Base-by-base conservation (phyloP, 2,113 vertebrate genomes). In the Nothoprocta pentlandii region DNA sequence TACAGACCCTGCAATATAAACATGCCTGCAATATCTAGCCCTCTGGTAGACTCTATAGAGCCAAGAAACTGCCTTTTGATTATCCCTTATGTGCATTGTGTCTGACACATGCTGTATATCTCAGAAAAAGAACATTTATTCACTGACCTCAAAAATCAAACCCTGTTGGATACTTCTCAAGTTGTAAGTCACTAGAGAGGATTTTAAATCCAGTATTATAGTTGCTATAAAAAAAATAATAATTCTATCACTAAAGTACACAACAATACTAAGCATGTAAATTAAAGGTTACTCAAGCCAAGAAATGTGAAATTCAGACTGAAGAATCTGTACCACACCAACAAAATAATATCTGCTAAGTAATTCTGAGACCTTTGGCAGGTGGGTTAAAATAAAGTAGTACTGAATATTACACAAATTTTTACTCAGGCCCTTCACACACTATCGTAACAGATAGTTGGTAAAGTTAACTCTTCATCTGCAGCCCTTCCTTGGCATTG, bases 391-490 rank as follows among this genome's bases (percentile, higher is more conserved):
- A 81, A 86, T n/a, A 67, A 53, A 17, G 47, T 42, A 80, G 19
- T 0, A 25, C 26, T 39, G 85, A 78, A 34, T 41, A 77, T 32
- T 80, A 41, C 22, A 19, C 23, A 41, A 32, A 44, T 46, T 59
- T 91, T 44, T 41, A 71, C 12, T 36, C 21, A 21, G 56, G 21
- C 9, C 59, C 25, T 71, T 59, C 17, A 16, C 23, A 42, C 21
- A 53, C 34, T 56, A 16, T 13, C 16, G 7, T 15, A 81, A 64
- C 21, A 41, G 63, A 34, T 3, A 15, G 39, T 25, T 66, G 12
- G 41, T 36, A 28, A 90, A 94, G 73, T 94, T 92, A 95, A 88
- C 80, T 81, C 71, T 92, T 62, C 25, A 6, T 62, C 58, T 59
- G 44, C 77, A 19, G 8, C 23, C 70, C 47, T 51, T 66, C 62